Evolutionary conservation across 35 echinoderm and acorn worm species (phyloP).

Genomic region (Holothuria glaberrima): DNA sequence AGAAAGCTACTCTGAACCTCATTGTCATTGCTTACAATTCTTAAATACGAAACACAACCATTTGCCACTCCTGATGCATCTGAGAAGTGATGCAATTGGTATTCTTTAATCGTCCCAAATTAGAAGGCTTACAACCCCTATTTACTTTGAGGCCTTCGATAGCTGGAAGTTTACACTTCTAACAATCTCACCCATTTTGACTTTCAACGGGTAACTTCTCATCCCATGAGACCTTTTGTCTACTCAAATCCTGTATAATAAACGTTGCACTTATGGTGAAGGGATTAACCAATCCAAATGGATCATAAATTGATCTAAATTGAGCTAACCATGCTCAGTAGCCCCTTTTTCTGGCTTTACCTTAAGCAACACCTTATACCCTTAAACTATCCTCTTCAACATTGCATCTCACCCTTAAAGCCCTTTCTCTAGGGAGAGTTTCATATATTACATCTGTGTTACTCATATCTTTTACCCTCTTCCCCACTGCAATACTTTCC

Average conservation of each 20-base stretch:
- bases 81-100: constrained; percentile 68
- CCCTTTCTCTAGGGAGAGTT: neutral
- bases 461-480: constrained; percentile 37
- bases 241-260: constrained; percentile 60
- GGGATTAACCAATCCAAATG: constrained; percentile 39
- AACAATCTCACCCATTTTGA: constrained; percentile 7
- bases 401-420: constrained; percentile 16
- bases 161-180: constrained; percentile 2
- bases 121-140: constrained; percentile 59
- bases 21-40: constrained; percentile 7
- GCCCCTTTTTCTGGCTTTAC: constrained; percentile 27
- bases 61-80: constrained; percentile 66
- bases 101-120: constrained; percentile 37
- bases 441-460: neutral
- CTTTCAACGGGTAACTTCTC: neutral
- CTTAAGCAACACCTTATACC: constrained; percentile 17
- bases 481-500: constrained; percentile 46
- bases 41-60: constrained; percentile 60
- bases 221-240: constrained; percentile 59
- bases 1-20: constrained; percentile 40
- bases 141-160: constrained; percentile 43
- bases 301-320: constrained; percentile 72
- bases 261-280: constrained; percentile 48
- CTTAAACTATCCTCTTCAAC: constrained; percentile 20
- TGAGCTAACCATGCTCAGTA: constrained; percentile 57